Base-by-base conservation (phyloP, 2,888 invertebrate species). In the Calliphora vomitoria region DNA sequence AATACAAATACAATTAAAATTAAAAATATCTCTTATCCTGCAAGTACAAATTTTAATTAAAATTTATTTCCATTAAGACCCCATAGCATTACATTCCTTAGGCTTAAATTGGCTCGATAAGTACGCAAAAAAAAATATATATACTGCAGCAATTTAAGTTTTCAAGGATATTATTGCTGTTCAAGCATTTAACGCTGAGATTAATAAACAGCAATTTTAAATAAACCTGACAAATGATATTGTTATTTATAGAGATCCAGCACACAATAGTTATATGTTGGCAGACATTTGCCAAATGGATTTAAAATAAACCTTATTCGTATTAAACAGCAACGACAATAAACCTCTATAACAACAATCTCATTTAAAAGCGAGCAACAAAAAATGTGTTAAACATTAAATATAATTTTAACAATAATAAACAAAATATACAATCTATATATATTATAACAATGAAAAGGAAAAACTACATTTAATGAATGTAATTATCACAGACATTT, bases 371-470 rank as follows among this genome's bases (percentile, higher is more conserved):
- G 38, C 0, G 8, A 2, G 8, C 25, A 25, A 25, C 35, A 31
- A 38, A 41, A 35, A 66, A 55, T 66, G 44, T 55, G 66, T 53
- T 66, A 25, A 66, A 66, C n/a, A 66, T 78, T 66, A 18, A 78
- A 55, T 68, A 15, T 68, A 71, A 31, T 53, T 71, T n/a, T 4
- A 71, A 50, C 18, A 55, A 55, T 20, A 20, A 20, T 11, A 31
- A 6, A 47, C 47, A 60, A 41, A n/a, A n/a, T n/a, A n/a, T n/a
- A n/a, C n/a, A n/a, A 47, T 60, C 20, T 25, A 25, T 25, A 1
- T 35, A 35, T 35, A 75, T 25, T 31, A 47, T 18, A 62, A 18
- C n/a, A 47, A 4, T 55, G n/a, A 11, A 15, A 20, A 11, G 4
- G 55, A 20, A 55, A 66, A 66, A 78, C 10, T 66, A 10, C 38